Percentiles rank a stretch among this genome's conserved stretches.
phyloP scores from a whole-genome alignment of 2,888 invertebrate species.

The Lutraria lutraria region DNA sequence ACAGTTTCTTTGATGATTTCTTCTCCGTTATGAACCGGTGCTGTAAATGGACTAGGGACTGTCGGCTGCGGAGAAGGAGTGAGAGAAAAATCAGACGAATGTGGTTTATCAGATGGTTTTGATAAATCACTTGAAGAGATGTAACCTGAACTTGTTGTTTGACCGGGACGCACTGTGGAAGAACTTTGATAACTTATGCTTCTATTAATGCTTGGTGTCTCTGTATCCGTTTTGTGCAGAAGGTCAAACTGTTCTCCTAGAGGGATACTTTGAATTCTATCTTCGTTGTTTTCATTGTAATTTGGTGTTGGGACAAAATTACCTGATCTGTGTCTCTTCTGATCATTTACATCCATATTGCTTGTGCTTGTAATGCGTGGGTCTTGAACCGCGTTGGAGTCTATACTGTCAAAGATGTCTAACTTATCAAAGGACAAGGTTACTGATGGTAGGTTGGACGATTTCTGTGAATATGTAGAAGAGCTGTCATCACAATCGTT shows the following conservation, averaged over 20 bases:
- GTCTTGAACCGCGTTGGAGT: not conserved
- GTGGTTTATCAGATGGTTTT: not conserved
- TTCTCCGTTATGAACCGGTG: not conserved
- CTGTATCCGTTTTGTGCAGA: too few species aligned
- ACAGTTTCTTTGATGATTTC: constrained; percentile 27
- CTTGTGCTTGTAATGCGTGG: constrained; percentile 3
- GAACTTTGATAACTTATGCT: constrained; percentile 32
- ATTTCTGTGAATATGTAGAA: not conserved
- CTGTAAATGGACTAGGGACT: not conserved
- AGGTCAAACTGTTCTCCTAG: not conserved
- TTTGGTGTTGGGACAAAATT: constrained; percentile 25
- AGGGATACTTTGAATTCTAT: constrained; percentile 24
- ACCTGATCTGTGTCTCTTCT: constrained; percentile 29
- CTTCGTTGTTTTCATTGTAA: not conserved
- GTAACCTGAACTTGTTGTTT: constrained; percentile 22
- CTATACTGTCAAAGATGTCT: constrained; percentile 25
- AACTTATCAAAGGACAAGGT: constrained; percentile 23
- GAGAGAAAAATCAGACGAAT: not conserved
- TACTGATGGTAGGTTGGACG: not conserved
- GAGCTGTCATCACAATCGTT: not conserved
- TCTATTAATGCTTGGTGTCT: not conserved
- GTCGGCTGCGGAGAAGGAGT: not conserved
- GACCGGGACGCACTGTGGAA: not conserved
- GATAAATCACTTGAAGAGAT: not conserved
- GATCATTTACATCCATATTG: not conserved